phyloP scores from a whole-genome alignment of 2,113 vertebrate species.

The Oryzias melastigma region DNA sequence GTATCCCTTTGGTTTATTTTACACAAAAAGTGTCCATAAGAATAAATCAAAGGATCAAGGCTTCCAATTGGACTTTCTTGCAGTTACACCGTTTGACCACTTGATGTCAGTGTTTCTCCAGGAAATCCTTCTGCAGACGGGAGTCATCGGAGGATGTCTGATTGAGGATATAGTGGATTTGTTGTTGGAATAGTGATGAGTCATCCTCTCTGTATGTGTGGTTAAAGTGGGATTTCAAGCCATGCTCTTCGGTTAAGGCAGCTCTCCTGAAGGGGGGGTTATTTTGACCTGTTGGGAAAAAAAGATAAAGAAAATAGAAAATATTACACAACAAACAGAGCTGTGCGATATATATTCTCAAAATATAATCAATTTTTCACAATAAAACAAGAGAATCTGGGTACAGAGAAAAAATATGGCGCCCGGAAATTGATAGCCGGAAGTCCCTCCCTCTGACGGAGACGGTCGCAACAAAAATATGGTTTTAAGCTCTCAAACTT shows the following conservation, averaged over 20 bases:
- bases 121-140: slow-evolving; percentile 31
- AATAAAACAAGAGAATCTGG: too few relatives aligned
- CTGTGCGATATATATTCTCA: too few relatives aligned
- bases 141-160: slow-evolving; percentile 13
- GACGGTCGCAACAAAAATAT: too few relatives aligned
- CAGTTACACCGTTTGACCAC: slow-evolving; percentile 47
- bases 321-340: slow-evolving; percentile 4
- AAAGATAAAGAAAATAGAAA: neutral
- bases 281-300: slow-evolving; percentile 64
- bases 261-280: slow-evolving; percentile 42
- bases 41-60: slow-evolving; percentile 17
- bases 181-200: slow-evolving; percentile 14
- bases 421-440: too few relatives aligned
- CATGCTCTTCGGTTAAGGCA: slow-evolving; percentile 55
- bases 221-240: slow-evolving; percentile 38
- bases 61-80: slow-evolving; percentile 27
- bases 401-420: too few relatives aligned
- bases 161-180: slow-evolving; percentile 13
- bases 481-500: too few relatives aligned
- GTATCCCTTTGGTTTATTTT: slow-evolving; percentile 27
- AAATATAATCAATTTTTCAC: too few relatives aligned
- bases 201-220: slow-evolving; percentile 33
- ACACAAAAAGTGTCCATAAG: slow-evolving; percentile 19
- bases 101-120: slow-evolving; percentile 60
- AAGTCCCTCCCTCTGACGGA: too few relatives aligned